phyloP scores from a whole-genome alignment of 2,888 invertebrate genomes.

The Elgonia sp. region DNA sequence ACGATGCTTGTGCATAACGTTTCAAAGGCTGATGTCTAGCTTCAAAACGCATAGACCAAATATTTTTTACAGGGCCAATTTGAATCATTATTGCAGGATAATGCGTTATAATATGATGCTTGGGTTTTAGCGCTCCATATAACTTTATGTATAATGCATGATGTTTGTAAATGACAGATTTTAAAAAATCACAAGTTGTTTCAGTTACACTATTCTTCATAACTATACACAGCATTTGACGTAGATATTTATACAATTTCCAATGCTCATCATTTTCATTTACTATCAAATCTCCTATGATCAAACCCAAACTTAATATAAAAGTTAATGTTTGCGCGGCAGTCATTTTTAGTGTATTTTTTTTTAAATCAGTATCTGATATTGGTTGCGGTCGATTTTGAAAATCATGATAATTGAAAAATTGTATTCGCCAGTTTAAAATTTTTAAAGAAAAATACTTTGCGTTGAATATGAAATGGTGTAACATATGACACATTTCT shows the following conservation, averaged over 20 bases:
- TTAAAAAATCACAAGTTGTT: slow-evolving; percentile 16
- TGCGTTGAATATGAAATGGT: slow-evolving; percentile 32
- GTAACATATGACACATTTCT: slow-evolving; percentile 42
- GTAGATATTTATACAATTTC: slow-evolving; percentile 43
- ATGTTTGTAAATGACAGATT: slow-evolving; percentile 22
- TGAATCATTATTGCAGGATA: slow-evolving; percentile 45
- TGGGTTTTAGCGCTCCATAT: slow-evolving; percentile 53
- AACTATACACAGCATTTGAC: slow-evolving; percentile 45
- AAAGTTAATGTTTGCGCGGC: slow-evolving; percentile 63
- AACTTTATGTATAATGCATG: slow-evolving; percentile 49
- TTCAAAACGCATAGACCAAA: slow-evolving; percentile 58
- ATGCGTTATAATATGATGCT: slow-evolving; percentile 54
- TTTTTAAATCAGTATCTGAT: slow-evolving; percentile 36
- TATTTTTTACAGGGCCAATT: slow-evolving; percentile 49
- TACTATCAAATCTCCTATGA: slow-evolving; percentile 51
- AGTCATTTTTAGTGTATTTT: slow-evolving; percentile 51
- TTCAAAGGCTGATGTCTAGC: slow-evolving; percentile 46
- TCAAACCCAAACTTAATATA: slow-evolving; percentile 34
- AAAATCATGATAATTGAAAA: slow-evolving; percentile 46
- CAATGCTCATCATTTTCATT: slow-evolving; percentile 51
- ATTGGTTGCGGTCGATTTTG: slow-evolving; percentile 48
- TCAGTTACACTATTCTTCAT: slow-evolving; percentile 26
- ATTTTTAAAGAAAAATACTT: slow-evolving; percentile 57
- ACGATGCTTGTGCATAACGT: slow-evolving; percentile 53
- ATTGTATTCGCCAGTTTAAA: slow-evolving; percentile 61